A percentile compares a stretch with the other conserved stretches of the same genome.
These are phyloP conservation scores for Entomyzon cyanotis DNA, from an alignment of 2,113 vertebrate genomes.

Conservation along the genomic window DNA sequence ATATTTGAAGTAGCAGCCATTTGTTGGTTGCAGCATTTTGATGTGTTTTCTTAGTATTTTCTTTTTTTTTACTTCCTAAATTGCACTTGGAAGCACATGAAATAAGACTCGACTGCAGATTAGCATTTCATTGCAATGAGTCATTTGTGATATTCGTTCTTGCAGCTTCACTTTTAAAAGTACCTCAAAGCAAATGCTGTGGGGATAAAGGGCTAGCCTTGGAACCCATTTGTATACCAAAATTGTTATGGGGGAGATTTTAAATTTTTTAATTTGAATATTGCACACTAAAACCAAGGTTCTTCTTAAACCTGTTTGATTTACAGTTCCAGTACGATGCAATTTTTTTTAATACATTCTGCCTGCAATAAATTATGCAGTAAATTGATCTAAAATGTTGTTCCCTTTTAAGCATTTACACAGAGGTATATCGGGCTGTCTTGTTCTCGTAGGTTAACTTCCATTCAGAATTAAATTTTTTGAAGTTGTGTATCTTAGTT, in stretches of 20 bases:
- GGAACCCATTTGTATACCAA: constrained; percentile 47
- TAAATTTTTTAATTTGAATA: constrained; percentile 65
- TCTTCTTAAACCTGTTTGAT: constrained; percentile 41
- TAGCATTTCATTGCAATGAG: constrained; percentile 21
- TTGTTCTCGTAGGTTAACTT: constrained; percentile 1
- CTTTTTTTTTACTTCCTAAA: constrained; percentile 7
- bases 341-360: neutral
- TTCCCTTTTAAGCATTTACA: constrained; percentile 57
- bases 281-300: constrained; percentile 62
- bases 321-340: constrained; percentile 3
- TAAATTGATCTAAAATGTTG: constrained; percentile 37
- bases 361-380: constrained; percentile 48
- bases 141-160: constrained; percentile 32
- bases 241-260: constrained; percentile 24
- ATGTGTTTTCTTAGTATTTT: constrained; percentile 16
- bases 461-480: neutral
- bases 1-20: constrained; percentile 2
- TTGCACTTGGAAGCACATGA: constrained; percentile 29
- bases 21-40: constrained; percentile 36
- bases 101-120: constrained; percentile 32
- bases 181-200: constrained; percentile 59
- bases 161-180: constrained; percentile 54
- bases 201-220: constrained; percentile 55
- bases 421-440: constrained; percentile 9
- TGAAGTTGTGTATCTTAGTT: constrained; percentile 29